Evolutionary conservation across 35 echinoderm and acorn worm species (phyloP), one percentile per base, ranked within the genome.

Genomic region (Chiridota heheva): DNA sequence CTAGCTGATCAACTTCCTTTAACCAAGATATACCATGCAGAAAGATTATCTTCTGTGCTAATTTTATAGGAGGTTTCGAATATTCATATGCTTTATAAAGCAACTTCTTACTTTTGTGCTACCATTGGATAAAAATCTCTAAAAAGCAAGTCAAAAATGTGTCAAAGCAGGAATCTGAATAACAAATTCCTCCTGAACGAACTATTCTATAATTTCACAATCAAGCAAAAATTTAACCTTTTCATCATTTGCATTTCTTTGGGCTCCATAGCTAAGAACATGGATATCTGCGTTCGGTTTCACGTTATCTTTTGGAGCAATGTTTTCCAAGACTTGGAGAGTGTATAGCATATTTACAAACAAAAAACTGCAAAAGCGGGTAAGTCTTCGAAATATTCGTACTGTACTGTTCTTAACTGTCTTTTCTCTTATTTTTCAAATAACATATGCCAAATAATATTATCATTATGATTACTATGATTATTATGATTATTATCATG

Each of bases 271-370:
- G 95, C 35, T 91, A 13, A 80, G 89, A 59, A 79, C 81, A 4
- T 98, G 95, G 95, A 58, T 91, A 84, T 91, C 92, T 77, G 81
- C 84, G 26, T 74, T 98, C n/a, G 83, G 95, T 15, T 98, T 98
- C 30, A 98, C 95, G 0, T 62, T 98, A n/a, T 98, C 95, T 18
- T 98, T 98, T 68, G 95, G 95, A 35, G 95, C 95, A 49, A 98
- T 98, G 95, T 98, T 98, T 68, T 98, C 95, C 16, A 98, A 98
- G 62, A 98, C 95, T n/a, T 98, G 89, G 95, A 58, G 95, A 37
- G 95, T 98, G 5, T 98, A 98, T 82, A 98, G 84, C 57, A 98
- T 98, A 84, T 98, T 98, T 49, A 98, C 95, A 1, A 98, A 98
- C 81, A 98, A 98, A 82, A 98, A 91, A 69, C 60, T 98, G 47